Base-by-base conservation (phyloP, 2,888 invertebrate species). In the Flabesymbios commensalis region DNA sequence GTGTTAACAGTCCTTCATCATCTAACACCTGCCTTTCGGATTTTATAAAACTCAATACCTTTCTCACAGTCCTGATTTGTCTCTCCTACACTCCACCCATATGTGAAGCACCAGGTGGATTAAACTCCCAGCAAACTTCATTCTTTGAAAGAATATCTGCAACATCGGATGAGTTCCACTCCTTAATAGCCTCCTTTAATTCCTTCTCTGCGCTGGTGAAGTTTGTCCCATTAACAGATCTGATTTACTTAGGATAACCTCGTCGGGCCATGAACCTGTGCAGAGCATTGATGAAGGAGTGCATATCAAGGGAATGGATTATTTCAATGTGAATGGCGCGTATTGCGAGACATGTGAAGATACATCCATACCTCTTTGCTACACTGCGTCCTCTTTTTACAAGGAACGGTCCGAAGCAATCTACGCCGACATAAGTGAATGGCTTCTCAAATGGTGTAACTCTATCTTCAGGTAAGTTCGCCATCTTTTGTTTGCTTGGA, bases 391-490 rank as follows among this genome's bases (percentile, higher is more conserved):
- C 72, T 19, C 74, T 72, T 29, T 67, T 63, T 1, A 78, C 55
- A 22, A 65, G 61, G n/a, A 72, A 70, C 0, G 78, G 79, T 5
- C 80, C 78, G 29, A 72, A 75, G 19, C 70, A 78, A 48, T 82
- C 81, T 0, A 81, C 49, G 10, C 78, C 80, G 19, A 64, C 57
- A 45, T 73, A 62, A 1, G 67, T 48, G 63, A 82, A 83, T 17
- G 61, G 61, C 5, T 48, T 48, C 14, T 36, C 56, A 5, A n/a
- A 41, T 32, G 55, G 48, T 28, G 24, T 24, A 4, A 79, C 68
- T 57, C 83, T 59, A 4, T 73, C 69, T 3, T 29, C 19, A 1
- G 82, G 80, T 7, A 81, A 65, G 28, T 75, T 67, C 1, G 76
- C 74, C 78, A 79, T 81, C n/a, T 78, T 71, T 41, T 76, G 72